Percentiles rank a stretch among this genome's conserved stretches.
These are phyloP conservation scores for Sebastes baramenuke DNA, from an alignment of 2,797 vertebrate species.

Conservation along the genomic window DNA sequence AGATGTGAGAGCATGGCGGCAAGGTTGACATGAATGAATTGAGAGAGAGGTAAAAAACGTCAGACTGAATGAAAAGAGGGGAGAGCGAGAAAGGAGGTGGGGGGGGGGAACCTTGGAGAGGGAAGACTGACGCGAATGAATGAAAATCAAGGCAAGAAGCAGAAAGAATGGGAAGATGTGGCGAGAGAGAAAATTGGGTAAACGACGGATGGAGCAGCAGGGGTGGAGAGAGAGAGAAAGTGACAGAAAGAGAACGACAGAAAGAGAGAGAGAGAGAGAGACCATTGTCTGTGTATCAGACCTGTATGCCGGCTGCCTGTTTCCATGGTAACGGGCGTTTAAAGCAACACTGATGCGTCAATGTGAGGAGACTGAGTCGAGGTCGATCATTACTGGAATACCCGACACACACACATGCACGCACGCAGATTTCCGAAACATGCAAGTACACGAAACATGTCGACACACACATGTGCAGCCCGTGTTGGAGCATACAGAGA, in stretches of 20 bases:
- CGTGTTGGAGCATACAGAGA: background rate
- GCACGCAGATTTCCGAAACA: slow-evolving; percentile 11
- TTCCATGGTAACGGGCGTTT: slow-evolving; percentile 85
- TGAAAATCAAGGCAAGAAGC: slow-evolving; percentile 47
- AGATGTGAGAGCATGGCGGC: slow-evolving; percentile 51
- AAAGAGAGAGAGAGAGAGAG: slow-evolving; percentile 33
- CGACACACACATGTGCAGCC: background rate
- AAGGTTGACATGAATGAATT: slow-evolving; percentile 73
- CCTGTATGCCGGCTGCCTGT: slow-evolving; percentile 78
- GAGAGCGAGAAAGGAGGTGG: slow-evolving; percentile 1
- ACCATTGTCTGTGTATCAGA: slow-evolving; percentile 75
- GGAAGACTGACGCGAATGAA: slow-evolving; percentile 52
- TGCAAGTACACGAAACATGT: background rate
- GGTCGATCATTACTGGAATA: slow-evolving; percentile 66
- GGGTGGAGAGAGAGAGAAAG: slow-evolving; percentile 35
- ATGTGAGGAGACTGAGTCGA: slow-evolving; percentile 59
- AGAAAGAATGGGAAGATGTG: slow-evolving; percentile 25
- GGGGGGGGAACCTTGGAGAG: background rate
- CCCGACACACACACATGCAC: slow-evolving; percentile 23
- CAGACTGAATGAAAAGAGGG: slow-evolving; percentile 63
- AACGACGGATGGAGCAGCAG: slow-evolving; percentile 38
- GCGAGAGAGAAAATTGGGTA: slow-evolving; percentile 35
- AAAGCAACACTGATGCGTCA: slow-evolving; percentile 78
- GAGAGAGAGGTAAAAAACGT: slow-evolving; percentile 62
- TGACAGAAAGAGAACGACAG: slow-evolving; percentile 20